Evolutionary conservation across 64 coral and sea anemone species (phyloP), one percentile per base, ranked within the genome.

Genomic region (Stichodactyla helianthus): DNA sequence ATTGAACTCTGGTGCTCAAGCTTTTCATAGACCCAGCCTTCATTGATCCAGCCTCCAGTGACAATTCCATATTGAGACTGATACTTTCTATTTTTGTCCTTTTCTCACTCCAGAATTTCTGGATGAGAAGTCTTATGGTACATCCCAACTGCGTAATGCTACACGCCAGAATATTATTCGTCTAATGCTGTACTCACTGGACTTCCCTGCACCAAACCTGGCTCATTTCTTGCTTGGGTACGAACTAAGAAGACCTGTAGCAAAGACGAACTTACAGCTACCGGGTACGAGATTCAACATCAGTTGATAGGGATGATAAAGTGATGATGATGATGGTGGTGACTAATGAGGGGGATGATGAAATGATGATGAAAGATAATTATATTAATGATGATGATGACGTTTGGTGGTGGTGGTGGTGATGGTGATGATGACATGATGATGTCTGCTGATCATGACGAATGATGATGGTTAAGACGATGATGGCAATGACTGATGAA

Each of bases 191-290:
- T 86, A 98, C 65, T 98, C 93, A 6, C 87, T 98, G 2, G 88
- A 94, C 58, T 94, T 90, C 22, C 87, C 89, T n/a, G 81, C 90
- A 0, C 96, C 93, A 9, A 98, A 93, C 77, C 60, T 98, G 31
- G 93, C 96, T 63, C 93, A 98, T 50, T 95, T 95, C 51, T 84
- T 98, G 6, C 86, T 98, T 85, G 96, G 96, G 9, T 98, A 64
- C 84, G 90, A 98, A 19, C 87, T 92, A 6, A 85, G 93, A 65
- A 95, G 93, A 85, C 93, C 93, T 87, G 93, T 93, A 54, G 55
- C 83, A 61, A 94, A 90, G 62, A 94, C 93, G 6, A 98, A 89
- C 70, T 87, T 98, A 7, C 96, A 98, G 82, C 88, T 94, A 76
- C 96, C 96, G 52, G 96, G 96, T 98, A 91, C 54, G 78, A 20